Conservation (phyloP, 53 echinoderm and acorn worm genomes). For the Paelopatides confundens region DNA sequence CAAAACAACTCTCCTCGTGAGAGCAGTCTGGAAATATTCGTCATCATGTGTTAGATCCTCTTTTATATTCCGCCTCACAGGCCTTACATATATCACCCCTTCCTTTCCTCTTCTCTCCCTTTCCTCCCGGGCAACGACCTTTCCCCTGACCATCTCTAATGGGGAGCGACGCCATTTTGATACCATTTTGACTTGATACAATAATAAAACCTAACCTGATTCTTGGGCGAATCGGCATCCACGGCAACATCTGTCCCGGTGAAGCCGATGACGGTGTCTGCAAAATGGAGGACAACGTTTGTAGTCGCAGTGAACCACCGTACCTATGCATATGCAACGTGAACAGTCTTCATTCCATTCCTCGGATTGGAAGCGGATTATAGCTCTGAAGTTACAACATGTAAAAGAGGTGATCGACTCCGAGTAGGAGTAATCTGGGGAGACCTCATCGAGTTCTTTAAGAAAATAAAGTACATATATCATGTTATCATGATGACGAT, state of each 20-base stretch:
- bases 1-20: no score
- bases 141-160: no score
- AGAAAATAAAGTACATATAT: neutral
- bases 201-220: neutral
- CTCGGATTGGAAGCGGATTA: neutral
- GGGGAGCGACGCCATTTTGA: no score
- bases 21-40: neutral
- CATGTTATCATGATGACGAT: no score
- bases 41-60: neutral
- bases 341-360: conserved; percentile 9
- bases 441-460: neutral
- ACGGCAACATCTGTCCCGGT: neutral
- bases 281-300: conserved; percentile 24
- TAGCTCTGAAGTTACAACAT: neutral
- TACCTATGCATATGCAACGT: neutral
- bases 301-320: neutral
- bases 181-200: no score
- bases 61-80: neutral
- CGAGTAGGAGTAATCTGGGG: neutral
- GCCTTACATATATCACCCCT: no score
- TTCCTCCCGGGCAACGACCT: no score
- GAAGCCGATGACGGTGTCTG: neutral
- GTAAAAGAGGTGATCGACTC: neutral
- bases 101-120: no score
- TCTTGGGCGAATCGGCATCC: neutral